A percentile compares a stretch with the other conserved stretches of the same genome.
These are phyloP conservation scores for Melanotaenia pygmaea DNA, from an alignment of 2,797 vertebrate species.

Conservation along the genomic window DNA sequence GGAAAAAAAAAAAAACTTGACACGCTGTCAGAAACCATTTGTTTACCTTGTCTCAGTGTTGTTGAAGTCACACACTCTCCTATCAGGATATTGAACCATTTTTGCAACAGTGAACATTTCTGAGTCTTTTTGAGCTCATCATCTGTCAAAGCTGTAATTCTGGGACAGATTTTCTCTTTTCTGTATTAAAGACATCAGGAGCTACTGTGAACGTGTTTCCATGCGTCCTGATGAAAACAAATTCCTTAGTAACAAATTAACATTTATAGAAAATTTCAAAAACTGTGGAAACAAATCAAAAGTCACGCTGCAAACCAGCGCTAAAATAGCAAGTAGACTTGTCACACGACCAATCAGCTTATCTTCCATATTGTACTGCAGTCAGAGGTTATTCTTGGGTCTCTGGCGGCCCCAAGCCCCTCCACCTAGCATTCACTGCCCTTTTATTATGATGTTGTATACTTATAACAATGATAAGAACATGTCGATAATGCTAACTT, in stretches of 20 bases:
- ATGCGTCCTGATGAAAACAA: background rate
- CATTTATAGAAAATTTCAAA: background rate
- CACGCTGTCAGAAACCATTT: conserved; percentile 5
- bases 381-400: too few species aligned
- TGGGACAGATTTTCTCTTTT: conserved; percentile 13
- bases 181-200: background rate
- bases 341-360: background rate
- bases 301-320: background rate
- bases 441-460: too few species aligned
- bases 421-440: too few species aligned
- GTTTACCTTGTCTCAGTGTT: conserved; percentile 10
- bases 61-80: conserved; percentile 16
- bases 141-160: conserved; percentile 17
- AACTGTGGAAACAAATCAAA: background rate
- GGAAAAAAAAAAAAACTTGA: conserved; percentile 1
- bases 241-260: background rate
- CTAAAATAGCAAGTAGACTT: background rate
- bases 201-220: background rate
- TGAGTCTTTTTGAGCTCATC: conserved; percentile 12
- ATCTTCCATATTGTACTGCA: background rate
- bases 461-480: too few species aligned
- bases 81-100: background rate
- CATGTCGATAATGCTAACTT: too few species aligned
- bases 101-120: conserved; percentile 6
- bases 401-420: too few species aligned